Evolutionary conservation across 2,113 vertebrate genomes (phyloP), one percentile per base, ranked within the genome.

Genomic region (Oxyruncus cristatus): DNA sequence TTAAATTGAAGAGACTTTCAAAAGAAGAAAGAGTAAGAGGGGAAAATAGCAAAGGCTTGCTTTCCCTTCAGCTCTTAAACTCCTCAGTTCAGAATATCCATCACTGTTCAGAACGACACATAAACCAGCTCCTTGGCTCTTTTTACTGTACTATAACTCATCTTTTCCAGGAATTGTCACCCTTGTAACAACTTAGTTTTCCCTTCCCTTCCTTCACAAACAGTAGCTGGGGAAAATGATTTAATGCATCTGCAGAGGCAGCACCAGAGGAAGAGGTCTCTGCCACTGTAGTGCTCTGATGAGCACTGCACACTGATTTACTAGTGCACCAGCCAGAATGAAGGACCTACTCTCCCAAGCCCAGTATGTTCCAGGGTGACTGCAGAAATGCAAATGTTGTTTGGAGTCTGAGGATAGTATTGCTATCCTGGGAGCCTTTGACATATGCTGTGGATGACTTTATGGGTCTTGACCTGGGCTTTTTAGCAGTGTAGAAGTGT

Each of bases 171-270:
- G 80, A 96, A 89, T 58, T 95, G 93, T 97, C 93, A 96, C 56
- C 76, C 63, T 24, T 14, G 1, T 89, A 97, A 96, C 77, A 95
- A 79, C 56, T 50, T 86, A 66, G 62, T 90, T 94, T 95, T 89
- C 55, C 78, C 82, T 89, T 95, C 67, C 35, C 77, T 97, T 97
- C 94, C 74, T 96, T 97, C 81, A 50, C 55, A 94, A 97, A 80
- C 79, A 93, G 91, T 67, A 59, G 78, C 84, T 1, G 4, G 21
- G 18, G 59, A 91, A 97, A 95, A 95, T 96, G 88, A 98, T 97
- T 93, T 95, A 88, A 70, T 75, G 77, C 14, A 6, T 63, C 93
- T 97, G 95, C 92, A 92, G 83, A 96, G 84, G 76, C 67, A 83
- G 71, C 58, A 81, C 42, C 24, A 84, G 96, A 95, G 89, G 92